Evolutionary conservation across 2,113 vertebrate genomes (phyloP).

Genomic region (Puffinus mauretanicus): DNA sequence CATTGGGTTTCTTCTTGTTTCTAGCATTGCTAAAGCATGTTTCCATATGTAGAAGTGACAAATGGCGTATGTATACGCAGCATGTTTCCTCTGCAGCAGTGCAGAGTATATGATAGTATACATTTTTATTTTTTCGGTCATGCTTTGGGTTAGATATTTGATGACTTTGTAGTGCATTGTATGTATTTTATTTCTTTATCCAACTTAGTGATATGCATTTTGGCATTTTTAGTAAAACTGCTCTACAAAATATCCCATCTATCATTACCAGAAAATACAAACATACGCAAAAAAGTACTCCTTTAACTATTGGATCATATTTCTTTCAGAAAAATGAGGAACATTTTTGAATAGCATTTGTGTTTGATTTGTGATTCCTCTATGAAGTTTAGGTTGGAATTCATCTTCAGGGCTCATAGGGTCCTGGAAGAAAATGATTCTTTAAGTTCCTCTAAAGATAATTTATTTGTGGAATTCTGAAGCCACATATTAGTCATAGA

Average conservation of each 20-base stretch:
- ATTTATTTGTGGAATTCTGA: background rate
- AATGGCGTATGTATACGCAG: background rate
- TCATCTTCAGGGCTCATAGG: background rate
- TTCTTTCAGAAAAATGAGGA: background rate
- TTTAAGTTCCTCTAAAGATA: background rate
- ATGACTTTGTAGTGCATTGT: background rate
- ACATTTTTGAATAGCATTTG: background rate
- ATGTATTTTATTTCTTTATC: background rate
- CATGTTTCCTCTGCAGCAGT: background rate
- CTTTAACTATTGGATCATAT: background rate
- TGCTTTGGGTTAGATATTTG: background rate
- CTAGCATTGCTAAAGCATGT: background rate
- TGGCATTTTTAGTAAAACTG: background rate
- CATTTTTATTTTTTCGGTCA: background rate
- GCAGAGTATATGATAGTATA: background rate
- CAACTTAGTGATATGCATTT: background rate
- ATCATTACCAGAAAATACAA: background rate
- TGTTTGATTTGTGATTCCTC: background rate
- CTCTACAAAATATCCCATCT: background rate
- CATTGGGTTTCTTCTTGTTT: background rate
- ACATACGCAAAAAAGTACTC: background rate
- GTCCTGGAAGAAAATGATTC: background rate
- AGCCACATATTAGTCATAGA: rapidly evolving
- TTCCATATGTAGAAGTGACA: background rate
- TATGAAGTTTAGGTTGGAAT: background rate